These are phyloP conservation scores for Galago senegalensis DNA, from an alignment of 2,797 vertebrate genomes.

Conservation along the genomic window DNA sequence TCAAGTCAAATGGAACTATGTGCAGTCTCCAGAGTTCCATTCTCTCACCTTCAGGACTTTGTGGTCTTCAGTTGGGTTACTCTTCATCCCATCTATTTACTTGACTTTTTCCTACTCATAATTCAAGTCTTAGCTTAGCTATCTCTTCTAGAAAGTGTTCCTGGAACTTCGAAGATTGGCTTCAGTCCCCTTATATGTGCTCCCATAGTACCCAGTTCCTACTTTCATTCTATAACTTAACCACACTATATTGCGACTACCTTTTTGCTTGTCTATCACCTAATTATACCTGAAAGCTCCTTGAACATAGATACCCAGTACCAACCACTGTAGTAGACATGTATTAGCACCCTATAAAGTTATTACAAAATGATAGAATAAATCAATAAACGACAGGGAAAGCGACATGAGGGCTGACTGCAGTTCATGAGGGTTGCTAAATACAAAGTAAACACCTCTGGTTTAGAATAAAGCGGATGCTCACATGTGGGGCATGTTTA, in stretches of 20 bases:
- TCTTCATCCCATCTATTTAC: not conserved
- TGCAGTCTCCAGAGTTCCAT: constrained; percentile 2
- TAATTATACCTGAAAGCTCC: not conserved
- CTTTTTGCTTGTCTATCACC: constrained; percentile 13
- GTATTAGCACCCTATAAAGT: not conserved
- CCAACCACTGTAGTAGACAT: not conserved
- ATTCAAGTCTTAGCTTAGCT: constrained; percentile 45
- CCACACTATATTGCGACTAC: not conserved
- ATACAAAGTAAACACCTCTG: constrained; percentile 3
- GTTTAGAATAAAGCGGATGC: constrained; percentile 18
- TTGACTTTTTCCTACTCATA: not conserved
- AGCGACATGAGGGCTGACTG: not conserved
- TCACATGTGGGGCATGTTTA: not conserved
- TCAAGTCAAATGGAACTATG: constrained; percentile 24
- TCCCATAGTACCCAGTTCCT: not conserved
- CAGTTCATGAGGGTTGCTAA: not conserved
- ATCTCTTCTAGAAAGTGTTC: constrained; percentile 36
- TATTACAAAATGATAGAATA: not conserved
- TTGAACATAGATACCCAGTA: not conserved
- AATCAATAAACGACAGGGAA: not conserved
- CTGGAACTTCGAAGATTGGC: not conserved
- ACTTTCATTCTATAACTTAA: constrained; percentile 26
- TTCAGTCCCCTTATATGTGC: not conserved
- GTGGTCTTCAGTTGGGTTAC: not conserved
- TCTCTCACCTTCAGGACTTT: not conserved